Evolutionary conservation across 2,113 vertebrate species (phyloP).

Genomic region (Perca fluviatilis): DNA sequence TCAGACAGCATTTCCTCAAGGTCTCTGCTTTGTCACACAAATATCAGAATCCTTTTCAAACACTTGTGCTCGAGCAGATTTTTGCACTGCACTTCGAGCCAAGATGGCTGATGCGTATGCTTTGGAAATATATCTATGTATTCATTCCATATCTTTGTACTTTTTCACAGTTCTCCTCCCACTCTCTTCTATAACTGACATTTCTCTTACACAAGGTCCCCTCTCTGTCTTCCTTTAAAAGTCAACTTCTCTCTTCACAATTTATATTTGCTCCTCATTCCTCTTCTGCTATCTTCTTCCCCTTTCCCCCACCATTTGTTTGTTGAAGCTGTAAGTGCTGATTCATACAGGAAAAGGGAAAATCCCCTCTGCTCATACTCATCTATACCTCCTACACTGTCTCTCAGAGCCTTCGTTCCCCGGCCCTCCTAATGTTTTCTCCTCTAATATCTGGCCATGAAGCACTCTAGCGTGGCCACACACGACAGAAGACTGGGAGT

Average conservation of each 20-base stretch:
- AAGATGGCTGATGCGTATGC: conserved; percentile 42
- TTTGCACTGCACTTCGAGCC: conserved; percentile 36
- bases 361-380: conserved; percentile 66
- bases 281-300: conserved; percentile 9
- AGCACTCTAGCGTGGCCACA: conserved; percentile 57
- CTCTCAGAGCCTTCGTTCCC: conserved; percentile 29
- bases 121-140: conserved; percentile 33
- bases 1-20: conserved; percentile 62
- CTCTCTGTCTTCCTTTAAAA: conserved; percentile 33
- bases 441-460: conserved; percentile 49
- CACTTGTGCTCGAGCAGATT: conserved; percentile 46
- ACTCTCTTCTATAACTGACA: conserved; percentile 50
- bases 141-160: conserved; percentile 39
- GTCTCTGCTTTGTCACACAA: conserved; percentile 59
- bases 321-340: conserved; percentile 56
- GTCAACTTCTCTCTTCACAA: conserved; percentile 13
- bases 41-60: conserved; percentile 50
- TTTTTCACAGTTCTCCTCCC: conserved; percentile 57
- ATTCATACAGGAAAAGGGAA: conserved; percentile 74
- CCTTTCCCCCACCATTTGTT: conserved; percentile 26
- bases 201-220: conserved; percentile 36
- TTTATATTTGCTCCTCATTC: conserved; percentile 22
- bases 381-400: conserved; percentile 53
- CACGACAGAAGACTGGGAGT: conserved; percentile 56
- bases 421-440: conserved; percentile 41